A percentile compares a stretch with the other conserved stretches of the same genome.
Evolutionary conservation across 2,888 invertebrate species (phyloP).

Genomic region (Alcis repandata): DNA sequence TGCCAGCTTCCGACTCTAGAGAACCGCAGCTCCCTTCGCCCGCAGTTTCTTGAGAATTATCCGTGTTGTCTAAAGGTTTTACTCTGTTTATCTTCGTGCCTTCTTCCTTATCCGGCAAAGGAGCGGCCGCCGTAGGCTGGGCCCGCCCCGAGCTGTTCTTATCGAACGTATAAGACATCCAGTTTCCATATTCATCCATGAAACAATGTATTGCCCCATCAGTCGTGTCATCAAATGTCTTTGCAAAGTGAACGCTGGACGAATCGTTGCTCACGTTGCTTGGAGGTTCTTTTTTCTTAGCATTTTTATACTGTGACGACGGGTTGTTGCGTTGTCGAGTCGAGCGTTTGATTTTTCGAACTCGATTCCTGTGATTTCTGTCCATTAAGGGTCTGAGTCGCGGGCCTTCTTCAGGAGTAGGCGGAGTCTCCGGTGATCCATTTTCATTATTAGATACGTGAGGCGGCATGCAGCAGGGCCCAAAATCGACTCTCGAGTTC

Average conservation of each 20-base stretch:
- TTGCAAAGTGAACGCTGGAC: slow-evolving; percentile 89
- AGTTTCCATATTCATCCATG: slow-evolving; percentile 94
- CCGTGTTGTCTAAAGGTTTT: slow-evolving; percentile 71
- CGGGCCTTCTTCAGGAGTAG: slow-evolving; percentile 69
- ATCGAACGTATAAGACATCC: slow-evolving; percentile 94
- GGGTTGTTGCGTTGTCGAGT: slow-evolving; percentile 81
- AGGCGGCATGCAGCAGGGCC: slow-evolving; percentile 73
- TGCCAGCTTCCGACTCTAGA: slow-evolving; percentile 78
- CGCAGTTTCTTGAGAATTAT: slow-evolving; percentile 74
- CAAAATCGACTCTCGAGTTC: slow-evolving; percentile 87
- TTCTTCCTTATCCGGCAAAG: slow-evolving; percentile 73
- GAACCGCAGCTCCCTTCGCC: slow-evolving; percentile 83
- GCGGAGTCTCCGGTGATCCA: slow-evolving; percentile 63
- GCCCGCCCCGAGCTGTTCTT: slow-evolving; percentile 89
- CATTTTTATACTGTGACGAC: slow-evolving; percentile 62
- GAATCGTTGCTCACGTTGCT: slow-evolving; percentile 68
- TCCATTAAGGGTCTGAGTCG: slow-evolving; percentile 81
- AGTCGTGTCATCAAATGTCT: slow-evolving; percentile 92
- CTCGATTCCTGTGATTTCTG: slow-evolving; percentile 81
- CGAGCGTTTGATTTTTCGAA: slow-evolving; percentile 86
- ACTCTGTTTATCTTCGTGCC: slow-evolving; percentile 61
- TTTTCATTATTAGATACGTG: slow-evolving; percentile 66
- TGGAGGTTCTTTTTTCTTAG: slow-evolving; percentile 70
- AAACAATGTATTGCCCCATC: slow-evolving; percentile 95
- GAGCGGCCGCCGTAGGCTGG: slow-evolving; percentile 73